Percentiles rank a stretch among this genome's conserved stretches.
These are phyloP conservation scores for Brenthis ino DNA, from an alignment of 2,888 invertebrate species.

Conservation along the genomic window DNA sequence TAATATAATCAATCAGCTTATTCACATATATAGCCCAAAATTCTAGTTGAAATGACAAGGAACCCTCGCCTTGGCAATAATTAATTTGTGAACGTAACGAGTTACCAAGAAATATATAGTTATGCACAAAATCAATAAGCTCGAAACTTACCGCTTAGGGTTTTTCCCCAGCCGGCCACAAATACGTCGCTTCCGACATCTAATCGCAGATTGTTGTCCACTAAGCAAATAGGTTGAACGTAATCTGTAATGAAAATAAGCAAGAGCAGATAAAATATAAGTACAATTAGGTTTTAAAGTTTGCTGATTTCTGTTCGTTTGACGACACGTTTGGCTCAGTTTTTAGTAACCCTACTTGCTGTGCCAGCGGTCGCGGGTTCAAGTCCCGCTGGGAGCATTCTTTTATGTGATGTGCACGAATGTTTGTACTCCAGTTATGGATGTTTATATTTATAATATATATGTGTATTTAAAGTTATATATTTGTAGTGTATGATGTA, in stretches of 20 bases:
- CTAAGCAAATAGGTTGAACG: conserved; percentile 83
- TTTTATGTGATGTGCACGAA: no score
- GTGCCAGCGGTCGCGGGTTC: no score
- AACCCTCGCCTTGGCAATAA: conserved; percentile 1
- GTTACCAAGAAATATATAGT: conserved; percentile 32
- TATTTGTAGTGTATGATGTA: no score
- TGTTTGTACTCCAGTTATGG: no score
- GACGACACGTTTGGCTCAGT: no score
- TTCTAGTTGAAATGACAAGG: not conserved
- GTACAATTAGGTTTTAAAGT: not conserved
- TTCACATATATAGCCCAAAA: no score
- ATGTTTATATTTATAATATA: no score
- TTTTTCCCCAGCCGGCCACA: conserved; percentile 85
- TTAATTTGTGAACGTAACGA: conserved; percentile 6
- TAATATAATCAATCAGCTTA: no score
- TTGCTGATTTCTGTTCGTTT: not conserved
- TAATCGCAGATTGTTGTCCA: conserved; percentile 59
- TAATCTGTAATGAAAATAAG: conserved; percentile 68
- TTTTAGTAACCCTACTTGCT: no score
- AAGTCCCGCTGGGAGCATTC: no score
- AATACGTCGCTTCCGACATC: conserved; percentile 72
- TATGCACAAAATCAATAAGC: conserved; percentile 50
- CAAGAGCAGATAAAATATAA: conserved; percentile 3
- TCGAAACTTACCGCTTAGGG: conserved; percentile 68
- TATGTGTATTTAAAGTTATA: no score